A percentile compares a stretch with the other conserved stretches of the same genome.
These are phyloP conservation scores for Diarsia mendica DNA, from an alignment of 2,888 invertebrate genomes.

Conservation along the genomic window DNA sequence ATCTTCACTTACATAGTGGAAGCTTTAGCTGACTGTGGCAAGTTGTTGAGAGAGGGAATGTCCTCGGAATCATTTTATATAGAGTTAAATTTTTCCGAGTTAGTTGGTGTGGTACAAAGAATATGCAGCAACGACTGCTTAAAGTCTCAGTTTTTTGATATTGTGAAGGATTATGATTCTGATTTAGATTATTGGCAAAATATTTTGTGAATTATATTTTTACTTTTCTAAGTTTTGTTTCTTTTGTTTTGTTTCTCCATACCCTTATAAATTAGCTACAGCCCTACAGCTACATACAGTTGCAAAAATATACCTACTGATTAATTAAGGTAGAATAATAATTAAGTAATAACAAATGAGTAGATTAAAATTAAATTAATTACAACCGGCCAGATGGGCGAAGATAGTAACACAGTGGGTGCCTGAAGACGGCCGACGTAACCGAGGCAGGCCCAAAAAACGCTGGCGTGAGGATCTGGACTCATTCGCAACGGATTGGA, in stretches of 20 bases:
- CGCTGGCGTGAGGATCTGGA: no score
- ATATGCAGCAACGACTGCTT: constrained; percentile 82
- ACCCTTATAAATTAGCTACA: not conserved
- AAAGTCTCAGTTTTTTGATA: constrained; percentile 82
- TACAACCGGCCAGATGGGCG: no score
- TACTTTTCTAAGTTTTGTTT: constrained; percentile 21
- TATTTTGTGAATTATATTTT: constrained; percentile 67
- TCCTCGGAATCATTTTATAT: constrained; percentile 84
- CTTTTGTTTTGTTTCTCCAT: not conserved
- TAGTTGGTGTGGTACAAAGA: constrained; percentile 82
- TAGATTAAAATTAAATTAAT: no score
- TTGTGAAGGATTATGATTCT: constrained; percentile 82
- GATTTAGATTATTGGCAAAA: constrained; percentile 84
- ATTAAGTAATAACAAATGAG: no score
- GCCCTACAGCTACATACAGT: not conserved
- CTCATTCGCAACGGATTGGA: no score
- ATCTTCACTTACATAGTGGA: constrained; percentile 77
- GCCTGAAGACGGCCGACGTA: no score
- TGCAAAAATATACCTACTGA: not conserved
- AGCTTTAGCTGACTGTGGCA: constrained; percentile 84
- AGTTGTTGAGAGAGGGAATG: constrained; percentile 79
- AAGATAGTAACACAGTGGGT: no score
- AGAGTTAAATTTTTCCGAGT: constrained; percentile 87
- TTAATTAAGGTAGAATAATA: not conserved
- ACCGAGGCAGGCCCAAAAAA: no score